Percentiles rank a stretch among this genome's conserved stretches.
These are phyloP conservation scores for Scylla paramamosain DNA, from an alignment of 1,140 invertebrate species.

Conservation along the genomic window DNA sequence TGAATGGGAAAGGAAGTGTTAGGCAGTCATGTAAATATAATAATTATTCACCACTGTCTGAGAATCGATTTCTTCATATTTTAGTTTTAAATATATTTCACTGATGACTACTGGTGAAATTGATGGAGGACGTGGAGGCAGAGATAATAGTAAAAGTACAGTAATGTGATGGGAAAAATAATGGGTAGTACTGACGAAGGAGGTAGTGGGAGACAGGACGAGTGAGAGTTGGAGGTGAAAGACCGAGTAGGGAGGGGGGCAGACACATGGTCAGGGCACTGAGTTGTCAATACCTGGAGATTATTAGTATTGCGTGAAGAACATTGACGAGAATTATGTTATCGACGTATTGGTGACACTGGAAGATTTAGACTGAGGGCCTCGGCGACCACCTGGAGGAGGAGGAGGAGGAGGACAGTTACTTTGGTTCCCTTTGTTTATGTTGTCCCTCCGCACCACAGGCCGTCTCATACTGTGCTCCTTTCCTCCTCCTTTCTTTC, in stretches of 20 bases:
- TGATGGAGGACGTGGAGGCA: background rate
- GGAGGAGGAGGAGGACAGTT: conserved; percentile 31
- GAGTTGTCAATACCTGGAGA: conserved; percentile 66
- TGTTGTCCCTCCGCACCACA: background rate
- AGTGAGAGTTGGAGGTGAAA: background rate
- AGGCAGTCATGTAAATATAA: too few relatives aligned
- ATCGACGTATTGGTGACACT: conserved; percentile 70
- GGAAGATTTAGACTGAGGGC: conserved; percentile 47
- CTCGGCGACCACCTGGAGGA: background rate
- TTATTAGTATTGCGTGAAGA: conserved; percentile 67
- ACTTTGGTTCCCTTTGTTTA: conserved; percentile 16
- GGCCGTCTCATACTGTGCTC: background rate
- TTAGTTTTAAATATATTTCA: too few relatives aligned
- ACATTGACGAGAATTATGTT: conserved; percentile 67
- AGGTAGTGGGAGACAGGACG: background rate
- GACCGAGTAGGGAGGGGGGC: background rate
- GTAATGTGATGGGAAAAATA: too few relatives aligned
- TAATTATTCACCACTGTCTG: too few relatives aligned
- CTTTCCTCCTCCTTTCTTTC: background rate
- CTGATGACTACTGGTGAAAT: too few relatives aligned
- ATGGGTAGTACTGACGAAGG: too few relatives aligned
- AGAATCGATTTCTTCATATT: too few relatives aligned
- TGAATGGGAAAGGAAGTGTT: too few relatives aligned
- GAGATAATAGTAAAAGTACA: background rate
- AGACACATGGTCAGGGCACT: background rate